Evolutionary conservation across 1,140 invertebrate species (phyloP).

Genomic region (Metopolophium dirhodum): DNA sequence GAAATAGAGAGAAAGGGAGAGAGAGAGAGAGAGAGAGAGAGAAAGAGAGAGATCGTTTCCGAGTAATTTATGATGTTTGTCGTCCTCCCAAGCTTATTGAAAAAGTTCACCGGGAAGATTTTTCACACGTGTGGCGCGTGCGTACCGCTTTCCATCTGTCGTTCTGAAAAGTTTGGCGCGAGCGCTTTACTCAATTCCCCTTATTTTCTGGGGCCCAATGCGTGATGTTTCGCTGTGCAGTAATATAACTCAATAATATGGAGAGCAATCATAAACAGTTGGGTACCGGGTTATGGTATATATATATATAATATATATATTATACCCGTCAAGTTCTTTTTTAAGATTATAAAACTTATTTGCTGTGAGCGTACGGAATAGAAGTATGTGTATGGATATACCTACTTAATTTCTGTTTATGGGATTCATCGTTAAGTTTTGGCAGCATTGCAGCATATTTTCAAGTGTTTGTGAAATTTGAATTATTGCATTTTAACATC

Average conservation of each 20-base stretch:
- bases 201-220: background rate
- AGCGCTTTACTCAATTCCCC: background rate
- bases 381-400: no score
- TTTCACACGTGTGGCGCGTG: background rate
- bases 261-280: background rate
- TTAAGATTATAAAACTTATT: background rate
- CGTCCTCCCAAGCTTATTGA: constrained; percentile 1
- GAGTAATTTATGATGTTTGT: background rate
- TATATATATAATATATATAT: background rate
- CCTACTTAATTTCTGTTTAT: background rate
- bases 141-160: constrained; percentile 7
- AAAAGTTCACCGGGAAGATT: constrained; percentile 41
- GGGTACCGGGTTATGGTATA: no score
- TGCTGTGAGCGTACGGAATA: background rate
- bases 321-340: background rate
- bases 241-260: background rate
- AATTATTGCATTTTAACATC: no score
- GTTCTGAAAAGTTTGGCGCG: background rate
- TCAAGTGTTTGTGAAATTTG: no score
- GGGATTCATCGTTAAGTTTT: background rate
- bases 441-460: background rate
- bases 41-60: background rate
- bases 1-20: background rate
- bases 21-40: background rate
- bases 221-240: background rate